Evolutionary conservation across 2,888 invertebrate species (phyloP), one percentile per base, ranked within the genome.

Genomic region (Onthophagus sagittarius): DNA sequence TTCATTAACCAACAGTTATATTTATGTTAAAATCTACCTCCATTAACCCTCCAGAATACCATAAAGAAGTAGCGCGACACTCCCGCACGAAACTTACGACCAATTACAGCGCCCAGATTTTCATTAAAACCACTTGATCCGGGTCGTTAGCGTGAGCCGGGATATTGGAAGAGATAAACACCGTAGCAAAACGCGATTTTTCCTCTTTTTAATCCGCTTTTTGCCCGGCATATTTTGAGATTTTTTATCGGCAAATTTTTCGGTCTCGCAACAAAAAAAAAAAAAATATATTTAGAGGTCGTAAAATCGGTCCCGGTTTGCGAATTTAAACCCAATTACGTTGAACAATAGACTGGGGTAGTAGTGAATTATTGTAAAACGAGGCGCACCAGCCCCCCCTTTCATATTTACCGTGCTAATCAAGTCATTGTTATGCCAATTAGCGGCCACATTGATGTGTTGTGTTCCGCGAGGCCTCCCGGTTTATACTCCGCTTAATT

Each of bases 371-470:
- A 53, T 53, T 53, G 39, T 67, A 67, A 67, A 23, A 67, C 23
- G 23, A 23, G 15, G 64, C 14, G 64, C 64, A 64, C 64, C 14
- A 13, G 13, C 13, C 14, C 14, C 14, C 15, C 67, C 23, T 32
- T 67, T 32, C 67, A 67, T 67, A 67, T 67, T 67, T 67, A 67
- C 32, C 67, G 67, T 7, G 67, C 32, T 67, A 67, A 67, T 67
- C 67, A 67, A 67, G 67, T 67, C 32, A 67, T 67, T 67, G 67
- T 67, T 67, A 67, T 67, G 67, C 67, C 67, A 67, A 67, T 67
- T 67, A 67, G 67, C 32, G 67, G 23, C 67, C 32, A 23, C 32
- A 67, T 67, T 67, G 67, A 67, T 67, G 39, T 53, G 39, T 53
- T 53, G 39, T 53, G 39, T 53, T 53, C 39, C 39, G 39, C 7